Base-by-base conservation (phyloP, 1,140 invertebrate genomes). In the Notospermus geniculatus region DNA sequence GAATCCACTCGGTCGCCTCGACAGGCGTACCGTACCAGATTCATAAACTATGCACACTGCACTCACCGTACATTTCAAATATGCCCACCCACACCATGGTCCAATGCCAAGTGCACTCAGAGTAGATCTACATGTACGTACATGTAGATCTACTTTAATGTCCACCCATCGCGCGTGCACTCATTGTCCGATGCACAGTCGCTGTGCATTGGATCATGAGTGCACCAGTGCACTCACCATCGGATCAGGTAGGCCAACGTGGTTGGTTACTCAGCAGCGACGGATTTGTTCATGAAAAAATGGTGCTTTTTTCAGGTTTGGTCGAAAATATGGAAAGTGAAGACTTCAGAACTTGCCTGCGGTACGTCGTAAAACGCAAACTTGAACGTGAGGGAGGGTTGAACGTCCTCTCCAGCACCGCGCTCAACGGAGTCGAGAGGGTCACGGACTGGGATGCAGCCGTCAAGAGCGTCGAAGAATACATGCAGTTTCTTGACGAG, bases 321-420 rank as follows among this genome's bases (percentile, higher is more conserved):
- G 71, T 71, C 39, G 56, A 69, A 17, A 58, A 64, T 11, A 59
- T 67, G n/a, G 54, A 62, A 45, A 54, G 50, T 1, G 52, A 64
- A 43, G 70, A 73, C 52, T 69, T 70, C 32, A 65, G 63, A 41
- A 46, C 65, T 1, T 74, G 73, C 60, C 46, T 74, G 2, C 57
- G 67, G 13, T 39, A 71, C n/a, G 70, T 72, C 1, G 59, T 74
- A 1, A 57, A 71, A 54, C 23, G 69, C 22, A 65, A 58, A 36
- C 60, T 74, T 50, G 65, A 67, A 17, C 57, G 68, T 28, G 65
- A 71, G 11, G 73, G 73, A 0, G 53, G 59, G n/a, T 54, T 74
- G 19, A 50, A 50, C 46, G 46, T 45, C 27, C 32, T 71, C 1
- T 66, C 70, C 1, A 67, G 60, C n/a, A 60, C 71, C 19, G 41